A percentile compares a stretch with the other conserved stretches of the same genome.
phyloP scores from a whole-genome alignment of 2,888 invertebrate species.

The Oscheius sp. region DNA sequence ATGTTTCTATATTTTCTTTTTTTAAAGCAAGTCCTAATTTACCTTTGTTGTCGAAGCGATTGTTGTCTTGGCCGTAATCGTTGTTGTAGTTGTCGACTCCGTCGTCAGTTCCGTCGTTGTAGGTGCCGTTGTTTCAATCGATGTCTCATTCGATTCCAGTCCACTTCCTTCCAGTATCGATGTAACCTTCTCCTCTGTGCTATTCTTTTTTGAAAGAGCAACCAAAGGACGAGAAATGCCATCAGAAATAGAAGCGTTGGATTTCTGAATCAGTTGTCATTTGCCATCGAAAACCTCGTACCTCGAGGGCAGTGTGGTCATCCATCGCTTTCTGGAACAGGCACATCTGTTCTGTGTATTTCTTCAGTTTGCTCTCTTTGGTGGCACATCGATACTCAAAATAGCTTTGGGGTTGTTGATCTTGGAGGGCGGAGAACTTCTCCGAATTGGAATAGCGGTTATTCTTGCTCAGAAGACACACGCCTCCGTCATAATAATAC shows the following conservation, averaged over 20 bases:
- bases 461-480: slow-evolving; percentile 71
- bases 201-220: neutral
- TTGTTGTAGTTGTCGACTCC: neutral
- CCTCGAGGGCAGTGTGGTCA: slow-evolving; percentile 1
- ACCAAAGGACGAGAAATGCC: neutral
- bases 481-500: slow-evolving; percentile 70
- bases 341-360: slow-evolving; percentile 12
- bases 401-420: slow-evolving; percentile 60
- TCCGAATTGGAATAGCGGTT: slow-evolving; percentile 71
- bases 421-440: slow-evolving; percentile 66
- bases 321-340: slow-evolving; percentile 7
- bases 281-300: neutral
- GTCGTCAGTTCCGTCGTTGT: slow-evolving; percentile 1
- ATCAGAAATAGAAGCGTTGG: neutral
- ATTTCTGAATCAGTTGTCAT: slow-evolving; percentile 11
- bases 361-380: slow-evolving; percentile 15
- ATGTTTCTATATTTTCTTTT: neutral
- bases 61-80: neutral
- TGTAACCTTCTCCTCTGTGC: neutral
- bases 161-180: slow-evolving; percentile 7
- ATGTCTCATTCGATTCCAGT: neutral
- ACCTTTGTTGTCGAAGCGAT: slow-evolving; percentile 19
- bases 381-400: slow-evolving; percentile 69
- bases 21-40: neutral
- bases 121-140: neutral